Evolutionary conservation across 2,113 vertebrate species (phyloP), one percentile per base, ranked within the genome.

Genomic region (Platichthys stellatus): DNA sequence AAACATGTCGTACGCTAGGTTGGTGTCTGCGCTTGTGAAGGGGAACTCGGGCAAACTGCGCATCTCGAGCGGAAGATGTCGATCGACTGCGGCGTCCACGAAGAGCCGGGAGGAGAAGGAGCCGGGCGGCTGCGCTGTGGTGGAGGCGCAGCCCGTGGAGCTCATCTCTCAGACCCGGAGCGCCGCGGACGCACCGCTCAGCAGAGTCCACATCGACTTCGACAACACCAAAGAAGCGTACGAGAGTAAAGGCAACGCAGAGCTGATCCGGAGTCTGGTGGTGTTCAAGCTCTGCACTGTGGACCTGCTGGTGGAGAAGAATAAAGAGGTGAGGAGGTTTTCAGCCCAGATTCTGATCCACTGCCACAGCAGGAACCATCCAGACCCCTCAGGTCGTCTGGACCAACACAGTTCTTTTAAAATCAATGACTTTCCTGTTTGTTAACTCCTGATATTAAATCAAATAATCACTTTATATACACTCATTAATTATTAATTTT

Each of bases 151-250:
- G 12, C 87, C 86, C 14, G 56, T 87, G 0, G 92, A 91, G 14
- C 63, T 92, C 20, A 90, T 92, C 45, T 80, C 59, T 26, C 80
- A 76, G 38, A 80, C 8, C 21, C 81, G 35, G 56, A 45, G 7
- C 8, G 21, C 2, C 0, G 0, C 20, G 13, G 63, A 67, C 0
- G 7, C 23, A 15, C 80, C 21, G 14, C 0, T 76, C 18, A 77
- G 58, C 0, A 82, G 65, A 20, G 81, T 86, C 31, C 23, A 77
- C 0, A 83, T 95, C 11, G 92, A 94, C 77, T 95, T 96, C 64
- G 87, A 89, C 17, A 91, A 95, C 80, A 83, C 91, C 0, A 79
- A 81, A 12, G 96, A 96, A 60, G 96, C 95, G 7, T 97, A 95
- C 85, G 90, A 84, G 63, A 96, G 94, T 85, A 97, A 96, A 63